phyloP scores from a whole-genome alignment of 2,888 invertebrate genomes.

The Drosophila niveifrons region DNA sequence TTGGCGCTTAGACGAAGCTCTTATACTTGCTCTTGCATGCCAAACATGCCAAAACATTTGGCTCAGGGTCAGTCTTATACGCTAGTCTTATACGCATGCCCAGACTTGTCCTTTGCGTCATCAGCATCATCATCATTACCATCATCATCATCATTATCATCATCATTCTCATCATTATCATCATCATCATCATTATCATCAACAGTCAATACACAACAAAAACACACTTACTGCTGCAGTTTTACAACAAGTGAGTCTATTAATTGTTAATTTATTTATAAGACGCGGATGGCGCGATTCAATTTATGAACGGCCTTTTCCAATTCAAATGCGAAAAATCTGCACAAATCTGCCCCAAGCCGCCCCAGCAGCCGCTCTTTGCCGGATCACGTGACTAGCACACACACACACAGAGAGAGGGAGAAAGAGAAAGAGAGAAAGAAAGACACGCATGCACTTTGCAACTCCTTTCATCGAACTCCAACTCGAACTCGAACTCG shows the following conservation, averaged over 20 bases:
- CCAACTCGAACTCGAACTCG: neutral
- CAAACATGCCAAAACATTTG: neutral
- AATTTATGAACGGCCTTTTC: constrained; percentile 30
- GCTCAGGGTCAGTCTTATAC: constrained; percentile 11
- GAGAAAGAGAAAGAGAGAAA: no score
- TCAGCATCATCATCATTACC: no score
- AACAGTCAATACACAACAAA: no score
- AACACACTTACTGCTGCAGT: neutral
- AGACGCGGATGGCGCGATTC: constrained; percentile 52
- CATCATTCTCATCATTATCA: no score
- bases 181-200: no score
- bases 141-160: no score
- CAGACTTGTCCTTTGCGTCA: constrained; percentile 2
- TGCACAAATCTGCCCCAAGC: constrained; percentile 68
- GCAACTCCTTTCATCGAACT: neutral
- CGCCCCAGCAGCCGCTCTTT: constrained; percentile 24
- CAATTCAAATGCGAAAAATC: constrained; percentile 59
- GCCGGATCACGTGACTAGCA: constrained; percentile 31
- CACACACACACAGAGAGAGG: neutral
- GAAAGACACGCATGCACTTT: neutral
- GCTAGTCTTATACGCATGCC: constrained; percentile 12
- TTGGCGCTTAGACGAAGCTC: constrained; percentile 15
- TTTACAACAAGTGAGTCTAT: constrained; percentile 23
- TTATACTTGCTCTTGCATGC: constrained; percentile 10
- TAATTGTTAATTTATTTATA: constrained; percentile 60